A percentile compares a stretch with the other conserved stretches of the same genome.
These are phyloP conservation scores for Drosophila nasuta DNA, from an alignment of 1,140 invertebrate species.

Conservation along the genomic window DNA sequence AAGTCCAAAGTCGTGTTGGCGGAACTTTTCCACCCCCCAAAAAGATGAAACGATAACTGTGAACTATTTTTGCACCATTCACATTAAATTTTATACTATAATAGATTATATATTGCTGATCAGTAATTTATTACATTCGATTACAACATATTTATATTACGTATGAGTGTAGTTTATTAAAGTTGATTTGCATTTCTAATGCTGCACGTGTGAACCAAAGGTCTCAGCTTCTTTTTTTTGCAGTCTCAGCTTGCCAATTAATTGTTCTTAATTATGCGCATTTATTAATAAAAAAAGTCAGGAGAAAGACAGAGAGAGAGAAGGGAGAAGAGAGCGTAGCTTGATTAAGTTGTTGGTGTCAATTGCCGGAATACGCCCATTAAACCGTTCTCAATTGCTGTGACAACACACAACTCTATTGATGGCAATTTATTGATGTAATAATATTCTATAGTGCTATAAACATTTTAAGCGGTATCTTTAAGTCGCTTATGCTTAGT, in stretches of 20 bases:
- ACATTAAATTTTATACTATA: too few relatives aligned
- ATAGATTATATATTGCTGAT: too few relatives aligned
- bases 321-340: neutral
- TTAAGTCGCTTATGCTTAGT: conserved; percentile 1
- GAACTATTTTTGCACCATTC: too few relatives aligned
- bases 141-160: neutral
- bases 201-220: conserved; percentile 4
- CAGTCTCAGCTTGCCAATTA: neutral
- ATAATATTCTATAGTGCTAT: neutral
- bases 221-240: neutral
- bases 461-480: conserved; percentile 16
- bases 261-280: conserved; percentile 1
- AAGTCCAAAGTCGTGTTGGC: too few relatives aligned
- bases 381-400: conserved; percentile 7
- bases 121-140: too few relatives aligned
- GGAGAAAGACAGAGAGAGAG: neutral
- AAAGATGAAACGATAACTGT: too few relatives aligned
- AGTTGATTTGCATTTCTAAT: conserved; percentile 9
- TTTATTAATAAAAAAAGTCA: conserved; percentile 7
- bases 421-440: neutral
- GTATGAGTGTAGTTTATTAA: too few relatives aligned
- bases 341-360: conserved; percentile 8
- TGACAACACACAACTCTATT: neutral
- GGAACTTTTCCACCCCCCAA: too few relatives aligned
- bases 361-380: neutral